Conservation (phyloP, 1,140 invertebrate genomes). For the Drosophila busckii region DNA sequence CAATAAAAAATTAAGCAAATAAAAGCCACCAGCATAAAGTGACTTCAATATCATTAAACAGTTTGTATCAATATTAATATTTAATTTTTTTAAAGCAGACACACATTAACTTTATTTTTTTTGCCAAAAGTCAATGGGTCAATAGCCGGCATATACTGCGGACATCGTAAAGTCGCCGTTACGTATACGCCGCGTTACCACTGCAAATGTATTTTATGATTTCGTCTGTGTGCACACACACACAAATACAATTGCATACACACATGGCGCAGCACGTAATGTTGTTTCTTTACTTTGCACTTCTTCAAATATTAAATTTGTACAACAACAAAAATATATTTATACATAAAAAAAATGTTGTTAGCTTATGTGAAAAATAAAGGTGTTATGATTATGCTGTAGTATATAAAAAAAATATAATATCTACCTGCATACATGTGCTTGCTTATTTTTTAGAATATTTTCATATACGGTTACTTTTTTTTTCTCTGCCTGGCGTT, state of each 20-base stretch:
- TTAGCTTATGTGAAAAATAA: constrained; percentile 31
- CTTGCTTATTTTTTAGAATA: constrained; percentile 70
- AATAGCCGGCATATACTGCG: constrained; percentile 44
- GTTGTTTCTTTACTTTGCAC: constrained; percentile 60
- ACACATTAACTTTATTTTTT: not conserved
- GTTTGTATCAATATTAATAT: constrained; percentile 2
- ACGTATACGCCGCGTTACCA: constrained; percentile 42
- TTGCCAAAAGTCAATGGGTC: constrained; percentile 16
- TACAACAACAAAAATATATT: constrained; percentile 9
- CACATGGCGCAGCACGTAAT: constrained; percentile 53
- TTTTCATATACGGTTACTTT: constrained; percentile 74
- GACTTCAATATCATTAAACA: too few species aligned
- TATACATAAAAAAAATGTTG: constrained; percentile 14
- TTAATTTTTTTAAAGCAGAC: not conserved
- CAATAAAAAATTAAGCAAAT: constrained; percentile 17
- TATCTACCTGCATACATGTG: constrained; percentile 43
- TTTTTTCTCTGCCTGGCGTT: constrained; percentile 27
- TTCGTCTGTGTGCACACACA: constrained; percentile 22
- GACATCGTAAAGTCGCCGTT: constrained; percentile 67
- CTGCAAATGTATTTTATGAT: constrained; percentile 46
- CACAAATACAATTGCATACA: constrained; percentile 7
- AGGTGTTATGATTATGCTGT: constrained; percentile 66
- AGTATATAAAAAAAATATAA: constrained; percentile 58
- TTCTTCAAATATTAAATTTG: constrained; percentile 66
- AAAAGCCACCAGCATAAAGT: constrained; percentile 16